phyloP scores from a whole-genome alignment of 2,113 vertebrate genomes.

The Paratilapia polleni region DNA sequence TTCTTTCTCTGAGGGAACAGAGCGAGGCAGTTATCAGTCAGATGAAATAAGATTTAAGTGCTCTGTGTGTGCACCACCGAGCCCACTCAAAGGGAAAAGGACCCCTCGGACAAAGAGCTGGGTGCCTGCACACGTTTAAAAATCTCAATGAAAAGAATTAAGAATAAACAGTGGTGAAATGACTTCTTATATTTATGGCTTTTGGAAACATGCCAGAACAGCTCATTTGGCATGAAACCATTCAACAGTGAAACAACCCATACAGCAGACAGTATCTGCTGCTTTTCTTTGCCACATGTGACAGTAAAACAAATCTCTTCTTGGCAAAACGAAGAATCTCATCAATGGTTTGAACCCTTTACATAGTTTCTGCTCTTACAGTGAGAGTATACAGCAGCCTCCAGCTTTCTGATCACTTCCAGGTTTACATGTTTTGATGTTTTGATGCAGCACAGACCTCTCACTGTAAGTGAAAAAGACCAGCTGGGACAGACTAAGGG shows the following conservation, averaged over 20 bases:
- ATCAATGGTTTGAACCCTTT: too few species aligned
- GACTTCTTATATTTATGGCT: neutral
- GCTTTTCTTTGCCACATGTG: too few species aligned
- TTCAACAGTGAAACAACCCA: neutral
- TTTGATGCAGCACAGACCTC: neutral
- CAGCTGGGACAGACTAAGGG: neutral
- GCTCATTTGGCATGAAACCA: neutral
- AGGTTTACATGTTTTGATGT: neutral
- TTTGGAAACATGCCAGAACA: neutral
- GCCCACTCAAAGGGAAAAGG: too few species aligned
- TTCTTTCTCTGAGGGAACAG: conserved; percentile 63
- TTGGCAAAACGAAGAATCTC: too few species aligned
- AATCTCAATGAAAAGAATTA: neutral
- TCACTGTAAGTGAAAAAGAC: too few species aligned
- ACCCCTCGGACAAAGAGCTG: neutral
- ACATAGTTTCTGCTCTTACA: too few species aligned
- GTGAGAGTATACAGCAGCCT: neutral
- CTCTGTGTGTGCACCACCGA: neutral
- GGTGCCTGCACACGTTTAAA: neutral
- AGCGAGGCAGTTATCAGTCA: neutral
- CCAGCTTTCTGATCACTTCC: neutral
- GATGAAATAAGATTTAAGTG: neutral
- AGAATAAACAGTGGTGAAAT: neutral
- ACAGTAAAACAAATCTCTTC: too few species aligned
- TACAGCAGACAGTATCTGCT: too few species aligned